Percentiles rank a stretch among this genome's conserved stretches.
These are phyloP conservation scores for Synergus itoensis DNA, from an alignment of 2,888 invertebrate species.

Conservation along the genomic window DNA sequence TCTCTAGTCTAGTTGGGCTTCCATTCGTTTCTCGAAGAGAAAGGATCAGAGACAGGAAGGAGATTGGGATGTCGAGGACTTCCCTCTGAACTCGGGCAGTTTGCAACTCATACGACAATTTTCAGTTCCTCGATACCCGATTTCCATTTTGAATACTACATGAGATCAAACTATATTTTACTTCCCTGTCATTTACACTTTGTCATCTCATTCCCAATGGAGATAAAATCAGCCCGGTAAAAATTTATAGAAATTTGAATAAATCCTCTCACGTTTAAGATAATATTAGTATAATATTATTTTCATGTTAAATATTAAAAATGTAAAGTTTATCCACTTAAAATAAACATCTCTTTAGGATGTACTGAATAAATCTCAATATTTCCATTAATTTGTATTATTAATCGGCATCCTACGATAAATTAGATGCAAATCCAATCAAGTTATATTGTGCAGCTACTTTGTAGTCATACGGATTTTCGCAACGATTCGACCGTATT, in stretches of 20 bases:
- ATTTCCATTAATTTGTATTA: not conserved
- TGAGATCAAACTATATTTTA: not conserved
- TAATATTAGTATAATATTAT: too few relatives aligned
- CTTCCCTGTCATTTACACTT: not conserved
- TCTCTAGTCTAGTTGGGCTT: slow-evolving; percentile 39
- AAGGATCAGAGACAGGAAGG: slow-evolving; percentile 33
- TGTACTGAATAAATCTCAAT: not conserved
- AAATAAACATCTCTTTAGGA: not conserved
- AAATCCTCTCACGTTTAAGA: too few relatives aligned
- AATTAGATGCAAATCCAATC: not conserved
- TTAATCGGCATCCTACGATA: not conserved
- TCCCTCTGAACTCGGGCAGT: slow-evolving; percentile 17
- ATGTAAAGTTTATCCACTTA: not conserved
- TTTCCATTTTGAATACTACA: not conserved
- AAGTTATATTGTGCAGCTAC: not conserved
- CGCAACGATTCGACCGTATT: slow-evolving; percentile 17
- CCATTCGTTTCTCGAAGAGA: slow-evolving; percentile 16
- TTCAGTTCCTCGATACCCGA: not conserved
- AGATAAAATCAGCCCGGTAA: too few relatives aligned
- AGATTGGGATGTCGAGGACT: slow-evolving; percentile 40
- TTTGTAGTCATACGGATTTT: slow-evolving; percentile 1
- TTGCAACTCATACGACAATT: slow-evolving; percentile 5
- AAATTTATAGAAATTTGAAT: too few relatives aligned
- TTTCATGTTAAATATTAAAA: not conserved
- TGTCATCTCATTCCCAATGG: too few relatives aligned